A percentile compares a stretch with the other conserved stretches of the same genome.
phyloP scores from a whole-genome alignment of 2,888 invertebrate species.

The Eremobia ochroleuca region DNA sequence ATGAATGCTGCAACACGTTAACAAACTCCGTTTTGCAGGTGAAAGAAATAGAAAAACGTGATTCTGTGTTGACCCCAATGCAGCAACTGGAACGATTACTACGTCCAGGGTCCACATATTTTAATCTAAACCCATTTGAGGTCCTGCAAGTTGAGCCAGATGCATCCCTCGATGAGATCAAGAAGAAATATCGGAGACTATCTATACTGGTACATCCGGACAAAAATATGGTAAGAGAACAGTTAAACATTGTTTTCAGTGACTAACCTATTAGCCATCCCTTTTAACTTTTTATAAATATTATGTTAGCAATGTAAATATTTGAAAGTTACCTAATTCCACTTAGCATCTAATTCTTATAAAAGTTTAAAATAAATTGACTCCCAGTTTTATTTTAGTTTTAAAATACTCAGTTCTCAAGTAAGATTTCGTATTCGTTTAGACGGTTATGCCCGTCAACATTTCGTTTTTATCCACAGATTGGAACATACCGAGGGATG shows the following conservation, averaged over 20 bases:
- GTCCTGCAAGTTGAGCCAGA: conserved; percentile 98
- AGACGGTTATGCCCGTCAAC: conserved; percentile 90
- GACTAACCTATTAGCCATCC: conserved; percentile 27
- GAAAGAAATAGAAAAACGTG: conserved; percentile 99
- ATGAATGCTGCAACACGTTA: conserved; percentile 14
- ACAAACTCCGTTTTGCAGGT: conserved; percentile 92
- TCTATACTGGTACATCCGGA: conserved; percentile 99
- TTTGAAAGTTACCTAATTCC: conserved; percentile 16
- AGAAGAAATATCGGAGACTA: conserved; percentile 98
- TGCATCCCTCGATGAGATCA: conserved; percentile 96
- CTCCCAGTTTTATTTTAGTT: conserved; percentile 23
- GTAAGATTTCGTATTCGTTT: conserved; percentile 77
- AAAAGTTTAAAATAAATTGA: conserved; percentile 28
- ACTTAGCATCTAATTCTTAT: conserved; percentile 2
- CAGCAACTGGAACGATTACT: conserved; percentile 99
- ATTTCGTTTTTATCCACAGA: conserved; percentile 90
- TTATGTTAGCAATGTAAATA: conserved; percentile 12
- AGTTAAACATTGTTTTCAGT: conserved; percentile 13
- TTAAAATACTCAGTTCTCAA: conserved; percentile 45
- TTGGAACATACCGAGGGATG: conserved; percentile 81
- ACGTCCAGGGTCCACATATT: conserved; percentile 99
- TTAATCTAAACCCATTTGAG: conserved; percentile 99
- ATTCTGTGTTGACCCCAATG: conserved; percentile 98
- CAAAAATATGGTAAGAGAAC: conserved; percentile 94
- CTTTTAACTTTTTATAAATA: conserved; percentile 18